These are phyloP conservation scores for Carposina sasakii DNA, from an alignment of 1,140 invertebrate species.

Conservation along the genomic window DNA sequence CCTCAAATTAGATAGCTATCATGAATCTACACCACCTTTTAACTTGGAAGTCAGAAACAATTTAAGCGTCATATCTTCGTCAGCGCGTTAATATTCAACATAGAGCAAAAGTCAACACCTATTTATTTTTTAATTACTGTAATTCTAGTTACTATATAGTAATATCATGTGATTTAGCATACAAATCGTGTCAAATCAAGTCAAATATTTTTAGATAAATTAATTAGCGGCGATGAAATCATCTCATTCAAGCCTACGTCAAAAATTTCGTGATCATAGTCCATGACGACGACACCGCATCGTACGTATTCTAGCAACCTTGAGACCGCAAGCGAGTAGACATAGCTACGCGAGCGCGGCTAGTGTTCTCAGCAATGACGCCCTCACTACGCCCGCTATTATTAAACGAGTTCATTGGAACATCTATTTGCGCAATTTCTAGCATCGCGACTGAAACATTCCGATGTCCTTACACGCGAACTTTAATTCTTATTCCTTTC, in stretches of 20 bases:
- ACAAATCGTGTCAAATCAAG: too few species aligned
- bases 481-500: too few species aligned
- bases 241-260: conserved; percentile 15
- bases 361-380: conserved; percentile 40
- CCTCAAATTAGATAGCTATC: not conserved
- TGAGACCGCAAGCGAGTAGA: conserved; percentile 35
- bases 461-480: conserved; percentile 52
- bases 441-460: conserved; percentile 59
- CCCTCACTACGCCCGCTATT: conserved; percentile 66
- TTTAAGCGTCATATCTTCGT: too few species aligned
- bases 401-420: conserved; percentile 72
- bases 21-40: too few species aligned
- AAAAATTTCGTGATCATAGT: conserved; percentile 21
- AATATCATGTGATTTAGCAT: too few species aligned
- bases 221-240: not conserved
- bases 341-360: conserved; percentile 17
- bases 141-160: too few species aligned
- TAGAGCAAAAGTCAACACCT: too few species aligned
- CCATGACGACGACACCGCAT: conserved; percentile 29
- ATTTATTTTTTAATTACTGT: too few species aligned
- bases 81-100: too few species aligned
- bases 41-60: too few species aligned
- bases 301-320: conserved; percentile 46
- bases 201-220: too few species aligned
- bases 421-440: conserved; percentile 71